These are phyloP conservation scores for Habropoda laboriosa DNA, from an alignment of 1,140 invertebrate species.

Conservation along the genomic window DNA sequence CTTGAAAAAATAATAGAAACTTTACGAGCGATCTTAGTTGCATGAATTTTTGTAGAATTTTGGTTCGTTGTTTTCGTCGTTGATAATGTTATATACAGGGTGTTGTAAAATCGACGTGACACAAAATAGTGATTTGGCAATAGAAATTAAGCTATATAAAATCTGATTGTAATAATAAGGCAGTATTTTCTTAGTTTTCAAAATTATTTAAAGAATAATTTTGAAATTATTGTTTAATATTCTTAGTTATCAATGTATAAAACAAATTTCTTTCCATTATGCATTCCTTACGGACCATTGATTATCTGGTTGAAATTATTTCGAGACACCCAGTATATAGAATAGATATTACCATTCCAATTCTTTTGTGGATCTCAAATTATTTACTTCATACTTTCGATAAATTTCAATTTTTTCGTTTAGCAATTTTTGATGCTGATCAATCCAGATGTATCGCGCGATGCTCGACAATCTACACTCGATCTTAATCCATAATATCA, in stretches of 20 bases:
- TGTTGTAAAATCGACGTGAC: too few relatives aligned
- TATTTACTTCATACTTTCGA: background rate
- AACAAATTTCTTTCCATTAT: background rate
- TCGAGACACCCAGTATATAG: background rate
- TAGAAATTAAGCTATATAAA: too few relatives aligned
- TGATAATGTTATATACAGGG: background rate
- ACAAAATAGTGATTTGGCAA: too few relatives aligned
- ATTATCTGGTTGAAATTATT: background rate
- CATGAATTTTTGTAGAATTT: background rate
- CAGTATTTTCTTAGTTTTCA: too few relatives aligned
- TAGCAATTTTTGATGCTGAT: background rate
- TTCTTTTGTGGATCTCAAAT: background rate
- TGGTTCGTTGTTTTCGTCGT: background rate
- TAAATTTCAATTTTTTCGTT: background rate
- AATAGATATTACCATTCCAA: background rate
- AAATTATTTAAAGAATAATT: too few relatives aligned
- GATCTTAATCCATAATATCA: slow-evolving; percentile 33
- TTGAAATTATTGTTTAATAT: too few relatives aligned
- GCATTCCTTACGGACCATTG: background rate
- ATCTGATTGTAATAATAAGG: too few relatives aligned
- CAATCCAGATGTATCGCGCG: slow-evolving; percentile 45
- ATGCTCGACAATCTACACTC: slow-evolving; percentile 18
- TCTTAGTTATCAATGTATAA: too few relatives aligned
- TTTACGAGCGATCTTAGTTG: slow-evolving; percentile 3
- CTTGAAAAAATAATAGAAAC: slow-evolving; percentile 18